Evolutionary conservation across 1,140 invertebrate species (phyloP).

Genomic region (Dinothrombium tinctorium): DNA sequence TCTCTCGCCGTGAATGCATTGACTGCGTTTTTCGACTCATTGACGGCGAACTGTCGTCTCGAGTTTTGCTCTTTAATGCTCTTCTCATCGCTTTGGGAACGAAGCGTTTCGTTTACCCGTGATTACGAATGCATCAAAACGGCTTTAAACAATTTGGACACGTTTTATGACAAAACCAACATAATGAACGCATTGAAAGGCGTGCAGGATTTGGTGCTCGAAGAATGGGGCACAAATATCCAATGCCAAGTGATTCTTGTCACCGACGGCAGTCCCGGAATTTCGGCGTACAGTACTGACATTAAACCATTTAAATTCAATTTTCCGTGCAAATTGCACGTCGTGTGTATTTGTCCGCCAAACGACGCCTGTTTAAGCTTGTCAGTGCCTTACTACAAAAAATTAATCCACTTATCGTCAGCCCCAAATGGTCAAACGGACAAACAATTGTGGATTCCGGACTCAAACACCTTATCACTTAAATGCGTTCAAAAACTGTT

Average conservation of each 20-base stretch:
- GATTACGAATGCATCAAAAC: constrained; percentile 51
- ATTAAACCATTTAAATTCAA: constrained; percentile 39
- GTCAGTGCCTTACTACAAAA: constrained; percentile 25
- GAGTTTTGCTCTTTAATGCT: constrained; percentile 66
- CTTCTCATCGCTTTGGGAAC: constrained; percentile 55
- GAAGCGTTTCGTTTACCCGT: constrained; percentile 51
- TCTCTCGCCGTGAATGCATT: constrained; percentile 59
- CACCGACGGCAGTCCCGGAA: constrained; percentile 26
- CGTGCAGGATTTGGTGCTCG: constrained; percentile 43
- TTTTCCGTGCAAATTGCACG: constrained; percentile 51
- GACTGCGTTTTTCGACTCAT: constrained; percentile 55
- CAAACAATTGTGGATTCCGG: constrained; percentile 36
- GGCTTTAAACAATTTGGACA: constrained; percentile 34
- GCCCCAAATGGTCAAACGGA: constrained; percentile 17
- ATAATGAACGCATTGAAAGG: constrained; percentile 48
- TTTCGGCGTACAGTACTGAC: constrained; percentile 9
- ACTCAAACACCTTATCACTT: constrained; percentile 28
- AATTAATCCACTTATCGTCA: constrained; percentile 22
- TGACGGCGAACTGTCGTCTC: constrained; percentile 50
- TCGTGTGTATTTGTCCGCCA: constrained; percentile 35
- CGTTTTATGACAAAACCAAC: constrained; percentile 59
- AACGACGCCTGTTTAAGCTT: constrained; percentile 19
- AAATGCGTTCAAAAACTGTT: constrained; percentile 39
- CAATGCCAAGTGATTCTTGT: constrained; percentile 39
- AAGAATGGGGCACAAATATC: constrained; percentile 59